Percentiles rank a stretch among this genome's conserved stretches.
These are phyloP conservation scores for Acipenser oxyrinchus DNA, from an alignment of 2,797 vertebrate species.

Conservation along the genomic window DNA sequence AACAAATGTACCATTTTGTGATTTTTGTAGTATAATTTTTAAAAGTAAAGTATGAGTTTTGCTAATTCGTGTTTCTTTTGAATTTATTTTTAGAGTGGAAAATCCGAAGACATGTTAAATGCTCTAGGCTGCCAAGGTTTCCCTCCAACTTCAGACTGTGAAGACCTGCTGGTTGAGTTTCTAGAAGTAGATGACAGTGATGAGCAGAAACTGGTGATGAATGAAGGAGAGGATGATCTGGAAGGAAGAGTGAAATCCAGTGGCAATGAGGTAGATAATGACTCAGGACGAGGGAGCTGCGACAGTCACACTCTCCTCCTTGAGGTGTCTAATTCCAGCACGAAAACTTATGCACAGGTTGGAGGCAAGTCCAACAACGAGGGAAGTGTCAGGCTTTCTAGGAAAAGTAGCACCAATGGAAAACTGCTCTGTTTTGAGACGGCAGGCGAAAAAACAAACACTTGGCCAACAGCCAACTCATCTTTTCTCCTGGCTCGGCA, in stretches of 20 bases:
- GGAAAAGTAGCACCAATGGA: conserved; percentile 16
- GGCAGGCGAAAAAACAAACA: conserved; percentile 49
- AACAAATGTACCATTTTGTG: neutral
- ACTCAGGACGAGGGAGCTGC: conserved; percentile 83
- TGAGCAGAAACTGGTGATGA: conserved; percentile 62
- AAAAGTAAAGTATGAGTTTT: neutral
- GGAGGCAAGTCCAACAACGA: conserved; percentile 24
- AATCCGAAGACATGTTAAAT: conserved; percentile 71
- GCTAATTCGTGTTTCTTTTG: conserved; percentile 10
- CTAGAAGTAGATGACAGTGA: conserved; percentile 75
- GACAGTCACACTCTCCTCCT: conserved; percentile 78
- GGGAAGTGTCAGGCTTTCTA: conserved; percentile 16
- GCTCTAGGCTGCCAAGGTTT: conserved; percentile 75
- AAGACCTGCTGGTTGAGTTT: conserved; percentile 81
- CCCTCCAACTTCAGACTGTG: conserved; percentile 66
- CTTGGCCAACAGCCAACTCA: conserved; percentile 61
- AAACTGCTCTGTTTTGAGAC: conserved; percentile 26
- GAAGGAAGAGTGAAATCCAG: conserved; percentile 45
- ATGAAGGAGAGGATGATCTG: conserved; percentile 41
- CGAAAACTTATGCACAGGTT: conserved; percentile 5
- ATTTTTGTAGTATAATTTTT: neutral
- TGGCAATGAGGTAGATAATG: conserved; percentile 60
- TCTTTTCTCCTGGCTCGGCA: conserved; percentile 38
- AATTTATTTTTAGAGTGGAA: conserved; percentile 65
- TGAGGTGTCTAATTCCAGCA: conserved; percentile 54